phyloP scores from a whole-genome alignment of 1,140 invertebrate species.

The Zaprionus ghesquierei region DNA sequence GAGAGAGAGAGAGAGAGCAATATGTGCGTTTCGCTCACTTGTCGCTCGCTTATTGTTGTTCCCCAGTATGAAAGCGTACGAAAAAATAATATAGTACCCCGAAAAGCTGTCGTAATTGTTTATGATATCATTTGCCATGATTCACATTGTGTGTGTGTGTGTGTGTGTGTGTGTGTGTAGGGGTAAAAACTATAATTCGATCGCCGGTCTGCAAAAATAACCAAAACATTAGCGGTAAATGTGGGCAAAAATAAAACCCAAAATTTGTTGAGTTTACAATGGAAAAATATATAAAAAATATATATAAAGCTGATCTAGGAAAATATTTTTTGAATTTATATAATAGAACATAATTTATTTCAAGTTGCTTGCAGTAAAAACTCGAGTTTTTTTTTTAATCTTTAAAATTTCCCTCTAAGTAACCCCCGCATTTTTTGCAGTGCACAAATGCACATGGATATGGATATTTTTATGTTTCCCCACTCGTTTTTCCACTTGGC shows the following conservation, averaged over 20 bases:
- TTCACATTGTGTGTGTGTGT: conserved; percentile 28
- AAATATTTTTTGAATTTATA: too few relatives aligned
- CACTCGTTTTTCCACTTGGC: conserved; percentile 19
- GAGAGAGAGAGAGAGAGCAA: not conserved
- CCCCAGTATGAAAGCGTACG: not conserved
- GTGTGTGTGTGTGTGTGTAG: not conserved
- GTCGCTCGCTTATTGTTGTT: not conserved
- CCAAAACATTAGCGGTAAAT: not conserved
- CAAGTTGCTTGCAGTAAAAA: too few relatives aligned
- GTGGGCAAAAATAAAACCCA: not conserved
- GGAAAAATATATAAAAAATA: not conserved
- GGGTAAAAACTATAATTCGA: conserved; percentile 27
- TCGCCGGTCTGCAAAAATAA: not conserved
- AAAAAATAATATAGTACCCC: not conserved
- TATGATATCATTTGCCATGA: conserved; percentile 71
- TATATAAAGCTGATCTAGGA: too few relatives aligned
- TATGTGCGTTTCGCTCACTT: not conserved
- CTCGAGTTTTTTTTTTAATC: too few relatives aligned
- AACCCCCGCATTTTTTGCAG: not conserved
- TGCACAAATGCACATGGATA: not conserved
- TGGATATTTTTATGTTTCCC: conserved; percentile 21
- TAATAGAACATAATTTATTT: too few relatives aligned
- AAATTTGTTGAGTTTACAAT: not conserved
- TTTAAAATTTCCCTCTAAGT: not conserved
- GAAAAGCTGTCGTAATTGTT: conserved; percentile 55